These are phyloP conservation scores for Osmerus mordax DNA, from an alignment of 2,113 vertebrate genomes.

Conservation along the genomic window DNA sequence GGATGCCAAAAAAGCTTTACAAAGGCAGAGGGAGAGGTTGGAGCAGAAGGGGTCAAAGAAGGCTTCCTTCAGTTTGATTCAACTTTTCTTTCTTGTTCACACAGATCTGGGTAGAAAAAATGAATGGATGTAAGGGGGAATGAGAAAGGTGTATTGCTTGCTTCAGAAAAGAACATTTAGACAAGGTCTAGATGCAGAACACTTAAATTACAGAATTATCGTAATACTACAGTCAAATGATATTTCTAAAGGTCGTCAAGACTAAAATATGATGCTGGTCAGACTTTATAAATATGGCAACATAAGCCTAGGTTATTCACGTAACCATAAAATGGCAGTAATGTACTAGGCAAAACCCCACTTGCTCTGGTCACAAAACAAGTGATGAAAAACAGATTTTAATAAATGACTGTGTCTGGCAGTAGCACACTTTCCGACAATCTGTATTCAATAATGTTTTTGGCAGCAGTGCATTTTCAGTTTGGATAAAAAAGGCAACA, in stretches of 20 bases:
- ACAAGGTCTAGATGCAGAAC: too few species aligned
- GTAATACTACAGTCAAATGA: too few species aligned
- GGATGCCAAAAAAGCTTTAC: conserved; percentile 38
- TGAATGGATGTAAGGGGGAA: too few species aligned
- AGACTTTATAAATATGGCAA: conserved; percentile 30
- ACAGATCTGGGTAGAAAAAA: neutral
- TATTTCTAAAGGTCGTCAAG: too few species aligned
- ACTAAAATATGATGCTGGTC: too few species aligned
- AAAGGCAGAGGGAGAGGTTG: conserved; percentile 20
- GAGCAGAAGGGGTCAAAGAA: conserved; percentile 38
- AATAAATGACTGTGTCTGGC: conserved; percentile 43
- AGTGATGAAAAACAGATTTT: conserved; percentile 54
- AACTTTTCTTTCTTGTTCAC: conserved; percentile 22
- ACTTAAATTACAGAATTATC: too few species aligned
- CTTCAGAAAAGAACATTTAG: too few species aligned
- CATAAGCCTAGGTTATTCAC: conserved; percentile 27
- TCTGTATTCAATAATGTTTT: conserved; percentile 53
- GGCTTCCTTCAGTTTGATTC: conserved; percentile 29
- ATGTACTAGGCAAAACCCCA: conserved; percentile 15
- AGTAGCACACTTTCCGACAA: conserved; percentile 6
- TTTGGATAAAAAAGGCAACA: conserved; percentile 22
- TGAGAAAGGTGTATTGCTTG: too few species aligned
- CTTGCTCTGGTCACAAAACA: conserved; percentile 39
- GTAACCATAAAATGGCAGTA: conserved; percentile 16
- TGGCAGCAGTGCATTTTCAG: conserved; percentile 43